Base-by-base conservation (phyloP, 2,888 invertebrate genomes). In the Pachliopta kotzebuea region DNA sequence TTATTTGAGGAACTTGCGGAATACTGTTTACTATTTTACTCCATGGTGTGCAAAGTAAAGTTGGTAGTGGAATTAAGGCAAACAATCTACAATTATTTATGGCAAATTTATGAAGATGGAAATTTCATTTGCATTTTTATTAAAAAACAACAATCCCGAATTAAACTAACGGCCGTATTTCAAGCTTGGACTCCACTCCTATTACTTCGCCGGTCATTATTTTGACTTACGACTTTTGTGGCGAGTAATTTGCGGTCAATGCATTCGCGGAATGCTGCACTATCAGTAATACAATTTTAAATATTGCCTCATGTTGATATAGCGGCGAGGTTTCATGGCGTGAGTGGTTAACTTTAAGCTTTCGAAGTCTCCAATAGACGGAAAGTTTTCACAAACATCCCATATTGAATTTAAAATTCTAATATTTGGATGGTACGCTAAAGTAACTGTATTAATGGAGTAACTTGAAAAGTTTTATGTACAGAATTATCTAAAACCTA, bases 231-330 rank as follows among this genome's bases (percentile, higher is more conserved):
- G 79, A 76, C 86, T 84, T 82, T 80, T 77, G 80, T 73, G 78
- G 83, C 80, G 76, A 76, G 76, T 81, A 79, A 81, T 85, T 83
- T 90, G 89, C 88, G 90, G 90, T 90, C 89, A 90, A 86, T 85
- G 83, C 84, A 83, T 77, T 77, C 77, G 75, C 77, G 80, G 78
- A 83, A 84, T 82, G 83, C 81, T 84, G 78, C 80, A 84, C 85
- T 86, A 87, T 87, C 78, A 82, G 76, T 81, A 85, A 84, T 85
- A 82, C 79, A 84, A 76, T 83, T 84, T 86, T 85, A 83, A 84
- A 86, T 84, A 82, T 79, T 69, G 72, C 72, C 77, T 78, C 78
- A 81, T 80, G 78, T 78, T 84, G 77, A 84, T 84, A 79, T 76
- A 85, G 74, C 77, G 74, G 72, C 74, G 77, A 77, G 75, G 77